A percentile compares a stretch with the other conserved stretches of the same genome.
These are phyloP conservation scores for Nomada ruficornis DNA, from an alignment of 2,888 invertebrate species.

Conservation along the genomic window DNA sequence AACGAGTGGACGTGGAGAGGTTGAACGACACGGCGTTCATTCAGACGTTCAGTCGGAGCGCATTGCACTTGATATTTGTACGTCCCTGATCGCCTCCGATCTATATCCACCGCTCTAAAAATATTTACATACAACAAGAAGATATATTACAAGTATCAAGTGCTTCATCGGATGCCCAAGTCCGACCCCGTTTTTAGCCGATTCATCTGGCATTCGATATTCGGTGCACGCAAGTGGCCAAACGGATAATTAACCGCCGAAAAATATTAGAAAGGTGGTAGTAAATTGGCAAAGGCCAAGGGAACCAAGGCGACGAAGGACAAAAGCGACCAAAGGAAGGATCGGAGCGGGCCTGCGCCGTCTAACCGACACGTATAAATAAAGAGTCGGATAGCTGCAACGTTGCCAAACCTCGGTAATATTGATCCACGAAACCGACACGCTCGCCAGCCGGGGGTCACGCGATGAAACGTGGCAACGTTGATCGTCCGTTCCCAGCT, in stretches of 20 bases:
- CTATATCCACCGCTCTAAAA: conserved; percentile 33
- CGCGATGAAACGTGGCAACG: conserved; percentile 72
- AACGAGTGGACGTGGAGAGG: background rate
- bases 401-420: conserved; percentile 77
- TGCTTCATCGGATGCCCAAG: background rate
- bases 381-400: conserved; percentile 70
- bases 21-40: conserved; percentile 34
- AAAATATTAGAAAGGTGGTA: conserved; percentile 44
- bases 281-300: conserved; percentile 40
- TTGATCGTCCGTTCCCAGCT: conserved; percentile 75
- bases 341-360: conserved; percentile 53
- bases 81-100: conserved; percentile 50
- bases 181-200: background rate
- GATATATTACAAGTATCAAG: conserved; percentile 1
- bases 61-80: conserved; percentile 42
- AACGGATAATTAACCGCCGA: conserved; percentile 31
- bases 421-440: conserved; percentile 75
- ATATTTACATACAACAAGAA: conserved; percentile 45
- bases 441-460: conserved; percentile 70
- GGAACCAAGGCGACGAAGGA: conserved; percentile 53
- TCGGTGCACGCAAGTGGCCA: background rate
- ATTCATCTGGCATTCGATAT: background rate
- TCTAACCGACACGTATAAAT: conserved; percentile 72
- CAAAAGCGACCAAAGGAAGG: conserved; percentile 53
- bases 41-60: conserved; percentile 22